Evolutionary conservation across 2,888 invertebrate genomes (phyloP), one percentile per base, ranked within the genome.

Genomic region (Sphaeridia pumilis): DNA sequence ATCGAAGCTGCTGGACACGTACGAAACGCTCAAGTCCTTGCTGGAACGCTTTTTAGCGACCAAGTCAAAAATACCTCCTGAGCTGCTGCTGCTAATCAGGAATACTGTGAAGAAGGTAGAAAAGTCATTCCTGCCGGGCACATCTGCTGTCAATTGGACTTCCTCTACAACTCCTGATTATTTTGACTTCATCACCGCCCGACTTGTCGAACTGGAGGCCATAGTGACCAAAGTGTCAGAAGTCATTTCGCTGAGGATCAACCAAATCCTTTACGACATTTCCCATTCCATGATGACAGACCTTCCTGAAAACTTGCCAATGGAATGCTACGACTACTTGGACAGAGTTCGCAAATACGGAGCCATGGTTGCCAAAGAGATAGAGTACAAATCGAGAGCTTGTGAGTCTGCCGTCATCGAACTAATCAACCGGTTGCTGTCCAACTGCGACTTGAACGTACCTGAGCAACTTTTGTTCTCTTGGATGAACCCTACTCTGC

Each of bases 121-220:
- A 58, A 74, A 76, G 47, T 78, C 80, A 0, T 79, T 88, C 58
- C 78, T 81, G 69, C 83, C 87, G 0, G 87, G 83, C 1, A 70
- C 87, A 12, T 82, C 83, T 0, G 79, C 80, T 1, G 78, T 87
- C 20, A 84, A 84, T 0, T 90, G 89, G 89, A 79, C 84, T 0
- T 87, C 87, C 0, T 75, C 84, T 62, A 81, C 82, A 67, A 79
- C 84, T 60, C 76, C 79, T 0, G 70, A 54, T 35, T 64, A 61
- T 42, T 64, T 64, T 28, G 56, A 58, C 3, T 64, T 56, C 46
- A 61, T 62, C 36, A 55, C 55, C 21, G 42, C 52, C 2, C 59
- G 61, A 35, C 52, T 62, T 28, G 55, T 55, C 14, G 62, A 64
- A 17, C 36, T 64, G 25, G 64, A 64, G 38, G 54, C 59, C n/a